Conservation (phyloP, 1,140 invertebrate species). For the Halesus radiatus region DNA sequence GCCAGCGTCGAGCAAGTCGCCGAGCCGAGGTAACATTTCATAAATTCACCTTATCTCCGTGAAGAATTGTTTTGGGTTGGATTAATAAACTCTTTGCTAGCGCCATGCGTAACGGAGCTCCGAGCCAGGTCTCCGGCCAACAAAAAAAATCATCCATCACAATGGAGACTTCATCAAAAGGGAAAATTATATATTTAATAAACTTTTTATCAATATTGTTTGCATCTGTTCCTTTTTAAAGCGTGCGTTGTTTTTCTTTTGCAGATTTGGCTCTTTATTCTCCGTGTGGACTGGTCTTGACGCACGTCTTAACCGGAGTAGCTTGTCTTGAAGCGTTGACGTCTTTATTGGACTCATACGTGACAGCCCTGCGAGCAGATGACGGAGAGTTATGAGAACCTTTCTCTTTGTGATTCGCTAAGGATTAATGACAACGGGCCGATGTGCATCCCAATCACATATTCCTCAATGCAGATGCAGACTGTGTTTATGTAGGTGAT, state of each 20-base stretch:
- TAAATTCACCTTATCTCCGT: slow-evolving; percentile 27
- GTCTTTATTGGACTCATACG: slow-evolving; percentile 57
- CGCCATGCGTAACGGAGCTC: not conserved
- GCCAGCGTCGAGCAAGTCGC: not conserved
- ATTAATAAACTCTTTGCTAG: slow-evolving; percentile 29
- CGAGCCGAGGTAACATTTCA: not conserved
- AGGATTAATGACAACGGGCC: slow-evolving; percentile 11
- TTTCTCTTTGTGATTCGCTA: slow-evolving; percentile 9
- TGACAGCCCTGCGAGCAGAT: slow-evolving; percentile 46
- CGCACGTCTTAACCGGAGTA: slow-evolving; percentile 47
- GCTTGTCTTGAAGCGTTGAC: slow-evolving; percentile 45
- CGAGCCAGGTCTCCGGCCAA: not conserved
- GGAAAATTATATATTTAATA: not conserved
- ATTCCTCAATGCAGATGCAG: too few relatives aligned
- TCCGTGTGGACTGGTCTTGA: not conserved
- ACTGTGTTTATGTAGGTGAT: too few relatives aligned
- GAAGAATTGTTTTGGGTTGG: slow-evolving; percentile 28
- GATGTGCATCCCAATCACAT: too few relatives aligned
- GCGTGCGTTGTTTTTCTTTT: not conserved
- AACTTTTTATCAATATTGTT: not conserved
- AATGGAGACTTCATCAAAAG: slow-evolving; percentile 4
- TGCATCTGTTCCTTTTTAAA: not conserved
- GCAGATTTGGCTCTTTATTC: not conserved
- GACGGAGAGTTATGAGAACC: slow-evolving; percentile 44
- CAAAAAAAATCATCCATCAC: not conserved